Percentiles rank a stretch among this genome's conserved stretches.
Evolutionary conservation across 2,888 invertebrate genomes (phyloP).

Genomic region (Lepetodrilus schrolli): DNA sequence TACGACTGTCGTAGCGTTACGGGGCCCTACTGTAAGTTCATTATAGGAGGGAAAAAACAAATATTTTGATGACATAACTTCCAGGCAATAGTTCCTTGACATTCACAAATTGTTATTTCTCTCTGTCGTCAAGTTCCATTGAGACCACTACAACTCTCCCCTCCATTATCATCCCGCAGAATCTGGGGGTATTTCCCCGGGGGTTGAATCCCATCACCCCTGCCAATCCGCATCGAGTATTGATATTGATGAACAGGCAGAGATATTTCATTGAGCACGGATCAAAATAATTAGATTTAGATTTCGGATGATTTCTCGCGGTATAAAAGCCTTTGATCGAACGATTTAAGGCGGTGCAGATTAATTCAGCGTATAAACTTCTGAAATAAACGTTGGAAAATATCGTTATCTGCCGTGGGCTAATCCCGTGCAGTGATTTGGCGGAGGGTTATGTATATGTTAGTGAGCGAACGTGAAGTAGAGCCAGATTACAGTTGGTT

Average conservation of each 20-base stretch:
- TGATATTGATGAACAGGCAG: conserved; percentile 16
- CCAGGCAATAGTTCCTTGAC: no score
- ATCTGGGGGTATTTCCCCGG: not conserved
- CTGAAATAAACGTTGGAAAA: no score
- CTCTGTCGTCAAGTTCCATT: not conserved
- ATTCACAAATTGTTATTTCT: no score
- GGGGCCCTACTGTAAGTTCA: no score
- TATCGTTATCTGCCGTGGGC: no score
- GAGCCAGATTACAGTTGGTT: no score
- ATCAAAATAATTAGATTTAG: conserved; percentile 24
- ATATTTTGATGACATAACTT: no score
- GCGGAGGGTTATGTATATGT: no score
- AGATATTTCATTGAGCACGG: conserved; percentile 16
- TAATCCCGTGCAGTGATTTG: no score
- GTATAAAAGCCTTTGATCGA: conserved; percentile 16
- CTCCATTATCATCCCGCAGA: not conserved
- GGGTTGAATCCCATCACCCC: not conserved
- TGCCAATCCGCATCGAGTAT: not conserved
- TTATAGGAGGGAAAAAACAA: no score
- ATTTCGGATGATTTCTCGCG: conserved; percentile 17
- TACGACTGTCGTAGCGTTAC: no score
- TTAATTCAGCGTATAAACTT: not conserved
- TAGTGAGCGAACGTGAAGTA: no score
- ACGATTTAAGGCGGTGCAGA: not conserved
- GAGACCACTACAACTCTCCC: not conserved